Conservation (phyloP, 2,888 invertebrate species). For the Leptopilina myrica region DNA sequence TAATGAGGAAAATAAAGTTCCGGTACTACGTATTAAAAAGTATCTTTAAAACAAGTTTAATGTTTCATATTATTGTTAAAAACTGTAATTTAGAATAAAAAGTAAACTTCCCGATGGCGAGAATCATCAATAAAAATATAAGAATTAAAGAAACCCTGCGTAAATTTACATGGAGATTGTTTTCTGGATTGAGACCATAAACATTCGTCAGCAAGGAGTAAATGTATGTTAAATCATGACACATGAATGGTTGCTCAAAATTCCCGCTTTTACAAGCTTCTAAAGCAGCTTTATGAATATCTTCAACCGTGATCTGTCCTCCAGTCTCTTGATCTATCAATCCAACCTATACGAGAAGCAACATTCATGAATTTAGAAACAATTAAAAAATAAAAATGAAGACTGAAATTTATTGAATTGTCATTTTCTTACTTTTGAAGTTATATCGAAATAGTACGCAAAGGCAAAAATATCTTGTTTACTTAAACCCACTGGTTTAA, state of each 20-base stretch:
- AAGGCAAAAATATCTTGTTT: slow-evolving; percentile 87
- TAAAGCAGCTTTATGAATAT: slow-evolving; percentile 82
- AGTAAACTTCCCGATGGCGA: no score
- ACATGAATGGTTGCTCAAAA: slow-evolving; percentile 92
- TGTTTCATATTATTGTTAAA: no score
- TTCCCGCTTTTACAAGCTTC: slow-evolving; percentile 86
- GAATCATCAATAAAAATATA: no score
- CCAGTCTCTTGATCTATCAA: slow-evolving; percentile 82
- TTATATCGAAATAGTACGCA: slow-evolving; percentile 95
- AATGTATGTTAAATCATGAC: slow-evolving; percentile 93
- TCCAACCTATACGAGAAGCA: slow-evolving; percentile 60
- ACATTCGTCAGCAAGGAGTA: slow-evolving; percentile 89
- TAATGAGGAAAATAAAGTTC: no score
- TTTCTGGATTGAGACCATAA: slow-evolving; percentile 81
- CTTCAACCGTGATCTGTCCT: slow-evolving; percentile 84
- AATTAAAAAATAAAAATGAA: no score
- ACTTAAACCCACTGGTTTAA: slow-evolving; percentile 80
- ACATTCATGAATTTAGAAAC: no score
- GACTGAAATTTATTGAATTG: no score
- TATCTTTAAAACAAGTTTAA: no score
- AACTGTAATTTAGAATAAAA: no score
- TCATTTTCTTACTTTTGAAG: slow-evolving; percentile 81
- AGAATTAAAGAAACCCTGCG: no score
- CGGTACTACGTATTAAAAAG: no score
- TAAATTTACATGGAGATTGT: no score